These are phyloP conservation scores for Siniperca scherzeri DNA, from an alignment of 2,797 vertebrate species.

Conservation along the genomic window DNA sequence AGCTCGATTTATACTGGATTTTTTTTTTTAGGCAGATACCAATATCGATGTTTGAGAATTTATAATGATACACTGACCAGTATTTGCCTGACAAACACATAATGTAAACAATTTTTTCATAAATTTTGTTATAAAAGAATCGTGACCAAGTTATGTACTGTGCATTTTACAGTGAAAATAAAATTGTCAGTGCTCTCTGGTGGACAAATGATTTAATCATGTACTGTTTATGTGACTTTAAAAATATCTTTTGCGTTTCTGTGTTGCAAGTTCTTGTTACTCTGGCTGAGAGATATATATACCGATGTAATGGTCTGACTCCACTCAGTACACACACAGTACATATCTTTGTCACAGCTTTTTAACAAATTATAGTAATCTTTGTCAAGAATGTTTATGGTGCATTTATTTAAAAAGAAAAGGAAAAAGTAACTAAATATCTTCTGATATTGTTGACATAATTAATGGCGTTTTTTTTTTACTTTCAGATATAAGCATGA, in stretches of 20 bases:
- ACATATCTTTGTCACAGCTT: neutral
- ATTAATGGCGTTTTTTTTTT: neutral
- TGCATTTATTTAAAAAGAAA: neutral
- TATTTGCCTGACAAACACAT: neutral
- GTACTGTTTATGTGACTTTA: neutral
- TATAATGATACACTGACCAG: neutral
- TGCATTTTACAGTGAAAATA: neutral
- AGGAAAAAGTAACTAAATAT: neutral
- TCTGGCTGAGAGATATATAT: no score
- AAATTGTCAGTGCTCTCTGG: neutral
- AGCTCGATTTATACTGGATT: conserved; percentile 12
- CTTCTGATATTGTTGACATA: neutral
- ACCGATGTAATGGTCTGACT: neutral
- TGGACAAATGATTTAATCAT: neutral
- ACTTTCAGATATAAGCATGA: neutral
- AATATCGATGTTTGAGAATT: neutral
- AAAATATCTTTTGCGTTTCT: neutral
- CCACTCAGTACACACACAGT: neutral
- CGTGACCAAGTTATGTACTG: no score
- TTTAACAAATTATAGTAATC: neutral
- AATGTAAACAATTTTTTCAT: neutral
- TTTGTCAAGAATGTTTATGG: neutral
- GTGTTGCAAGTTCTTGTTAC: no score
- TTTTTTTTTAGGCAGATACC: conserved; percentile 1
- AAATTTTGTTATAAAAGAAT: neutral